Base-by-base conservation (phyloP, 2,797 vertebrate species). In the Spinibarbus caldwelli region DNA sequence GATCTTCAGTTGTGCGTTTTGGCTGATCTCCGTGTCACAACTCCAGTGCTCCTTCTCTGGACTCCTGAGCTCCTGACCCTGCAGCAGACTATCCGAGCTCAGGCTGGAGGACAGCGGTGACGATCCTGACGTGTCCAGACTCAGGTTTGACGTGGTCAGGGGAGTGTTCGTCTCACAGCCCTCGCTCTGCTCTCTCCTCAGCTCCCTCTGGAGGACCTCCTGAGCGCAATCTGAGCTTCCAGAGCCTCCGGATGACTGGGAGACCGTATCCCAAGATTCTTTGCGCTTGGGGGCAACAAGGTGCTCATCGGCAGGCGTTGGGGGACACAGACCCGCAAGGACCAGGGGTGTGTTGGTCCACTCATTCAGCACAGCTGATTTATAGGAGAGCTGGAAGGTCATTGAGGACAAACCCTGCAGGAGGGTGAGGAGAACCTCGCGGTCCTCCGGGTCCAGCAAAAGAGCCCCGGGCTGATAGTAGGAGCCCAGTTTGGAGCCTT, bases 71-170 rank as follows among this genome's bases (percentile, higher is more conserved):
- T 94, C 94, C 67, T 92, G 95, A 0, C 93, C 93, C 0, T 96
- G 96, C 23, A 95, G 92, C 4, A 95, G 82, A 88, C 96, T 94
- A 57, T 98, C 97, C 0, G 97, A 99, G 91, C 97, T 97, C 26
- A 97, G 90, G 92, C 98, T 99, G 94, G 96, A 98, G 19, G 97
- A 99, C 15, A 99, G 96, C 93, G 97, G 97, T 0, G 97, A 98
- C 0, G 96, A 99, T 7, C 95, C 95, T 0, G 95, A 96, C 3
- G 97, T 99, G 91, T 98, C 97, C 71, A 99, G 93, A 92, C 97
- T 99, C 77, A 97, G 86, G 0, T 95, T 96, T 57, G 97, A 99
- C 0, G 96, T 95, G 0, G 94, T 96, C 11, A 97, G 95, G 8
- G 91, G 94, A 34, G 86, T 80, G 86, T 91, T 89, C 84, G 3